Evolutionary conservation across 2,888 invertebrate genomes (phyloP).

Genomic region (Limenitis camilla): DNA sequence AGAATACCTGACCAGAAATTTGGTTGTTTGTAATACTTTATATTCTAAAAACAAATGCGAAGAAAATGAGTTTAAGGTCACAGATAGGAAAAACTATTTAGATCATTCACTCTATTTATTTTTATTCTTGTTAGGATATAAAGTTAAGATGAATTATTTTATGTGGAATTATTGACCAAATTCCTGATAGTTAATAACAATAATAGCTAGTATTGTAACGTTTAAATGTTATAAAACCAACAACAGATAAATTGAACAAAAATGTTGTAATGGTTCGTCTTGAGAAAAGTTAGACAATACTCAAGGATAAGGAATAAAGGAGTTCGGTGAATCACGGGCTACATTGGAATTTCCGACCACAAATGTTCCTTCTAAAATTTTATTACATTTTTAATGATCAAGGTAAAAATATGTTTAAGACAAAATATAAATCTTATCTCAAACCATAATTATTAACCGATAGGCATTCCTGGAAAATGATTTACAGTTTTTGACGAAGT

Average conservation of each 20-base stretch:
- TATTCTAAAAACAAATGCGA: conserved; percentile 9
- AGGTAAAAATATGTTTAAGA: conserved; percentile 1
- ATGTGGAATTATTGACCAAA: too few relatives aligned
- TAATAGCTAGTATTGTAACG: too few relatives aligned
- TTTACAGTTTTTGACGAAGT: not conserved
- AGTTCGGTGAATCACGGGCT: conserved; percentile 13
- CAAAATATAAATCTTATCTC: not conserved
- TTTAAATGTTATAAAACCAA: too few relatives aligned
- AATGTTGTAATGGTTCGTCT: not conserved
- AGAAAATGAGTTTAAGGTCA: conserved; percentile 15
- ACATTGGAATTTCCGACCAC: conserved; percentile 17
- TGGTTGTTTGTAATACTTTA: not conserved
- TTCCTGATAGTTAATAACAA: too few relatives aligned
- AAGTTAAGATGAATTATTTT: too few relatives aligned
- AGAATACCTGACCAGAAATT: conserved; percentile 9
- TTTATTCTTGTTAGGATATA: too few relatives aligned
- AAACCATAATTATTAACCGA: not conserved
- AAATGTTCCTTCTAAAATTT: not conserved
- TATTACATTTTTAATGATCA: conserved; percentile 4
- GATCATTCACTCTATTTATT: too few relatives aligned
- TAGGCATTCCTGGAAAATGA: not conserved
- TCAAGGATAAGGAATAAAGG: conserved; percentile 3
- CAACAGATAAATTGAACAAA: too few relatives aligned
- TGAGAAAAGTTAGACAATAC: not conserved
- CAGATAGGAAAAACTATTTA: not conserved